Percentiles rank a stretch among this genome's conserved stretches.
Conservation (phyloP, 2,888 invertebrate genomes). For the Hirtodrosophila duncani region DNA sequence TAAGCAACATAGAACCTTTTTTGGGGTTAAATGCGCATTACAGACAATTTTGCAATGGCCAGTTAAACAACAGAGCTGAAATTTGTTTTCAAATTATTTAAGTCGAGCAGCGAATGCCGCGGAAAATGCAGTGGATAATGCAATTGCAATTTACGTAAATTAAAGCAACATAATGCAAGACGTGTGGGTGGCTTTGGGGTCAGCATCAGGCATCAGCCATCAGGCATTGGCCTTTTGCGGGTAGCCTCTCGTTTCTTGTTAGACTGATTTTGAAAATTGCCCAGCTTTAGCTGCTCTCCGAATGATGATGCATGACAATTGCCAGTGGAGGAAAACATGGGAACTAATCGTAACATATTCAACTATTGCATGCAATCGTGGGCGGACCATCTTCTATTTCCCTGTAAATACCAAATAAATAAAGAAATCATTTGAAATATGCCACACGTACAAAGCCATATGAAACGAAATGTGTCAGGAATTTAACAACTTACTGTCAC, state of each 20-base stretch:
- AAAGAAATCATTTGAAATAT: not conserved
- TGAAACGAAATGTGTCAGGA: no score
- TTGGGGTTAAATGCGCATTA: slow-evolving; percentile 60
- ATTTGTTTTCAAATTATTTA: slow-evolving; percentile 70
- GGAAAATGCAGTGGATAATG: slow-evolving; percentile 2
- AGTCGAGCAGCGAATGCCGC: slow-evolving; percentile 50
- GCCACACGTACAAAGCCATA: no score
- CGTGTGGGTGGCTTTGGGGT: slow-evolving; percentile 62
- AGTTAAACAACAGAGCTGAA: slow-evolving; percentile 61
- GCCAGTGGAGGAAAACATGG: slow-evolving; percentile 38
- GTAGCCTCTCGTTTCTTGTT: slow-evolving; percentile 7
- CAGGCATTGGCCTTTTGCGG: not conserved
- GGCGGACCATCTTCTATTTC: slow-evolving; percentile 32
- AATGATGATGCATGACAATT: slow-evolving; percentile 37
- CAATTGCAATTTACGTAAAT: slow-evolving; percentile 61
- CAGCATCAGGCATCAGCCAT: slow-evolving; percentile 14
- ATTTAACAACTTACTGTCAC: no score
- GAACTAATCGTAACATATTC: slow-evolving; percentile 24
- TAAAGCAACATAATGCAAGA: slow-evolving; percentile 66
- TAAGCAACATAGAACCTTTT: slow-evolving; percentile 37
- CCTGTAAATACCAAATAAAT: slow-evolving; percentile 7
- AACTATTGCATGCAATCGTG: slow-evolving; percentile 35
- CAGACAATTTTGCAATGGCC: slow-evolving; percentile 61
- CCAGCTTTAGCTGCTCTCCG: slow-evolving; percentile 39
- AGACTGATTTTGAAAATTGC: slow-evolving; percentile 51